Base-by-base conservation (phyloP, 1,140 invertebrate genomes). In the Campoletis sonorensis region DNA sequence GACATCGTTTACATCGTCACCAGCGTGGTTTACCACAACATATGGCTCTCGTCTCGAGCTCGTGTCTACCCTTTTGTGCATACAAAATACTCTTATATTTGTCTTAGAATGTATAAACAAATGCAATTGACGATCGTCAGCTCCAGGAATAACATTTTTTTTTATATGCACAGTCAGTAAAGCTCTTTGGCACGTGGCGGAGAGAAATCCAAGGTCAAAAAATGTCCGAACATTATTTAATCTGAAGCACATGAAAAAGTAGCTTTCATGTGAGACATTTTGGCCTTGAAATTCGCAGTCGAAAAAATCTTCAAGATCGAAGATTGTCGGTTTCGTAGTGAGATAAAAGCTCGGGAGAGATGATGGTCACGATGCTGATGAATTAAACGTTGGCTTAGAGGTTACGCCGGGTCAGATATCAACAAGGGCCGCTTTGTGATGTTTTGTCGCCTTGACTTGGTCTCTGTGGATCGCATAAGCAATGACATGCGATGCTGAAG, bases 101-200 rank as follows among this genome's bases (percentile, higher is more conserved):
- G 90, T 91, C 87, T 87, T 88, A 87, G 85, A 85, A 86, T 87
- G 87, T 88, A 89, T 91, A 91, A 91, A 91, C 90, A 91, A 89
- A 86, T 84, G 72, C 79, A 85, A 89, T 85, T 88, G 86, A 90
- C 88, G 90, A 91, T 90, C 87, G 81, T 83, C 61, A 64, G 83
- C 85, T 88, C 88, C 88, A 86, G 87, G 87, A 91, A 91, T 91
- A 91, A 90, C 83, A 84, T 71, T 79, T 76, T 79, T 70, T 58
- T 58, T 49, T 11, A 40, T 67, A 40, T 72, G 30, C 70, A 79
- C 10, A 23, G 7, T 49, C 18, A n/a, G 49, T 75, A 49, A 18
- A 18, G n/a, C 27, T 64, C 61, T 81, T 79, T 81, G 73, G 81
- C 54, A 8, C 64, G 8, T 45, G 3, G 40, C 40, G 5, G 40